Evolutionary conservation across 2,888 invertebrate species (phyloP).

Genomic region (Prosapia bicincta): DNA sequence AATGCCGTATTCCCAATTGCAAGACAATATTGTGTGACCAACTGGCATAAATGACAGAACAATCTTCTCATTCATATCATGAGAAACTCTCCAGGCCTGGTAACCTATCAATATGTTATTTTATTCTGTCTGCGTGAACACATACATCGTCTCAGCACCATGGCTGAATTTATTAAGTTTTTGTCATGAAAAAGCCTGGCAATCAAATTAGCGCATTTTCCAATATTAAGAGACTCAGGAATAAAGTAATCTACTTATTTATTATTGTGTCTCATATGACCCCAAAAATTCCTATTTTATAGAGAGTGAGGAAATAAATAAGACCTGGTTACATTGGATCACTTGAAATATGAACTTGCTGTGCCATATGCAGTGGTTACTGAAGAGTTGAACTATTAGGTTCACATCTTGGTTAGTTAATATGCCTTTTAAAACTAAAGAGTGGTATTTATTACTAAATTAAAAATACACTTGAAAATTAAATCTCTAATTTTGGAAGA

Average conservation of each 20-base stretch:
- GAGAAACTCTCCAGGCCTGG: neutral
- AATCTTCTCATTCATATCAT: too few relatives aligned
- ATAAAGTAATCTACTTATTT: too few relatives aligned
- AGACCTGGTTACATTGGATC: slow-evolving; percentile 30
- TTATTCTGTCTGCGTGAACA: slow-evolving; percentile 30
- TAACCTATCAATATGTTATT: slow-evolving; percentile 20
- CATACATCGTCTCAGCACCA: slow-evolving; percentile 12
- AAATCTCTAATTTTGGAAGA: too few relatives aligned
- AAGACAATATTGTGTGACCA: neutral
- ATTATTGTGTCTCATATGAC: slow-evolving; percentile 28
- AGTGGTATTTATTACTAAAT: too few relatives aligned
- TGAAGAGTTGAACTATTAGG: neutral
- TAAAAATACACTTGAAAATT: too few relatives aligned
- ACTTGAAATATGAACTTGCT: slow-evolving; percentile 30
- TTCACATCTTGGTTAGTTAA: neutral
- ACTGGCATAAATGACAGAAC: too few relatives aligned
- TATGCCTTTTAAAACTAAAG: too few relatives aligned
- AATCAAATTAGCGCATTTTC: slow-evolving; percentile 25
- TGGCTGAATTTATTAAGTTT: neutral
- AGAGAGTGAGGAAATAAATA: slow-evolving; percentile 30
- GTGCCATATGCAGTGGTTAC: slow-evolving; percentile 10
- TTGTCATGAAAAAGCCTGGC: slow-evolving; percentile 24
- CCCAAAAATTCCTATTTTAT: slow-evolving; percentile 29
- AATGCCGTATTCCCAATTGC: neutral
- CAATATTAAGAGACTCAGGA: too few relatives aligned